A percentile compares a stretch with the other conserved stretches of the same genome.
Evolutionary conservation across 2,797 vertebrate genomes (phyloP).

Genomic region (Perodicticus potto): DNA sequence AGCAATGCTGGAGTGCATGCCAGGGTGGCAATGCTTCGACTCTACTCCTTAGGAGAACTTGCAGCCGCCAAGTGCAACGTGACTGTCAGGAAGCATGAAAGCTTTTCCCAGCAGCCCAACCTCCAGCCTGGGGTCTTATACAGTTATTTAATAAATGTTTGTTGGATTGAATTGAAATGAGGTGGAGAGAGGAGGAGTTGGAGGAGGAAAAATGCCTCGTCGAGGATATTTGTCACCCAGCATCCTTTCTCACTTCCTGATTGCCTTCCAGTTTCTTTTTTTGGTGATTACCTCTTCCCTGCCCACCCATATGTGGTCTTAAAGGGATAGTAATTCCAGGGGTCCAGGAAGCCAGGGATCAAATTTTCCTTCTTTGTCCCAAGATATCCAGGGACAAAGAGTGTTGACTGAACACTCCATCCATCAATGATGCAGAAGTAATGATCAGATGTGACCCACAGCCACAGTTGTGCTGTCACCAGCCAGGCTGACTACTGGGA

Average conservation of each 20-base stretch:
- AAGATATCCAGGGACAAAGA: not conserved
- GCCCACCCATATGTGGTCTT: not conserved
- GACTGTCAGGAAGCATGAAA: not conserved
- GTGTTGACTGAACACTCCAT: not conserved
- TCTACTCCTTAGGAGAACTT: not conserved
- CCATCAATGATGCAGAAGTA: not conserved
- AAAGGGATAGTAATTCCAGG: not conserved
- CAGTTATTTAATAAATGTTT: not conserved
- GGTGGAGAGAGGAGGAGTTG: not conserved
- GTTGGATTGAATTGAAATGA: conserved; percentile 1
- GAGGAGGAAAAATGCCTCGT: not conserved
- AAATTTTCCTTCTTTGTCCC: not conserved
- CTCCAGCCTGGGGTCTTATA: not conserved
- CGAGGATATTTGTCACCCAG: not conserved
- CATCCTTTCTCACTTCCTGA: not conserved
- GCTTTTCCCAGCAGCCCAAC: not conserved
- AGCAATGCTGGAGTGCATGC: not conserved
- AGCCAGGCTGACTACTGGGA: not conserved
- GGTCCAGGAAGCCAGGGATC: not conserved
- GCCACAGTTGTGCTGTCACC: not conserved
- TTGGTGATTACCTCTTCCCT: not conserved
- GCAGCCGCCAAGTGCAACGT: not conserved
- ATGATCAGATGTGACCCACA: no score
- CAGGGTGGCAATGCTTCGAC: not conserved
- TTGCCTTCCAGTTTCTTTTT: not conserved